Evolutionary conservation across 1,140 invertebrate species (phyloP).

Genomic region (Cylas formicarius): DNA sequence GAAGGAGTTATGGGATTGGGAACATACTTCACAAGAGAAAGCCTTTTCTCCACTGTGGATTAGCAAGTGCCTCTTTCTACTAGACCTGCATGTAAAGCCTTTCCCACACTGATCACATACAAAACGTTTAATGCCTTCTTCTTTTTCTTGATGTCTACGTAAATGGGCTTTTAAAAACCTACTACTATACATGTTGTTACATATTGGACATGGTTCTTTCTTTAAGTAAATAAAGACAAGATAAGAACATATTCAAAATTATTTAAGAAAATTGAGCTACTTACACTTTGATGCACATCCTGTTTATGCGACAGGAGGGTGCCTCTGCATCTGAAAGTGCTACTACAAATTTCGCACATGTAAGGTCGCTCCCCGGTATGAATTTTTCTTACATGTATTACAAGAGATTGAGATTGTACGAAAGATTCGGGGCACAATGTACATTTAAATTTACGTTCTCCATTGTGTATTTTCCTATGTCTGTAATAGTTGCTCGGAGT

Average conservation of each 20-base stretch:
- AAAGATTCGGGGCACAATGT: constrained; percentile 1
- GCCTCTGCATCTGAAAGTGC: constrained; percentile 1
- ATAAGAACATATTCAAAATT: too few species aligned
- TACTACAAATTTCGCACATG: constrained; percentile 10
- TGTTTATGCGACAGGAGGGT: neutral
- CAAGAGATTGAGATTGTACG: constrained; percentile 5
- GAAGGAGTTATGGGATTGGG: too few species aligned
- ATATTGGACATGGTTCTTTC: constrained; percentile 14
- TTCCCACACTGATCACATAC: constrained; percentile 17
- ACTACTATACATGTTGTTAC: constrained; percentile 10
- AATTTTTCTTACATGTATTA: constrained; percentile 4
- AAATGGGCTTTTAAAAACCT: constrained; percentile 8
- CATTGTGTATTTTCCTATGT: constrained; percentile 8
- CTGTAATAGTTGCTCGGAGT: constrained; percentile 6
- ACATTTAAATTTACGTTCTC: constrained; percentile 5
- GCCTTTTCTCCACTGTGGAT: constrained; percentile 9
- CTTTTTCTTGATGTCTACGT: constrained; percentile 13
- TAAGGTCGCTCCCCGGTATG: constrained; percentile 8
- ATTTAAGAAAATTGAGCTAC: too few species aligned
- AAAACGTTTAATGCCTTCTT: constrained; percentile 12
- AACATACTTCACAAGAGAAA: constrained; percentile 11
- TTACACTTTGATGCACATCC: constrained; percentile 3
- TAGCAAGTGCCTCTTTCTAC: constrained; percentile 8
- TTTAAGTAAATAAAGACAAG: too few species aligned
- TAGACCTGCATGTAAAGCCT: constrained; percentile 4